Conservation (phyloP, 2,888 invertebrate species). For the Thecocarcelia acutangulata region DNA sequence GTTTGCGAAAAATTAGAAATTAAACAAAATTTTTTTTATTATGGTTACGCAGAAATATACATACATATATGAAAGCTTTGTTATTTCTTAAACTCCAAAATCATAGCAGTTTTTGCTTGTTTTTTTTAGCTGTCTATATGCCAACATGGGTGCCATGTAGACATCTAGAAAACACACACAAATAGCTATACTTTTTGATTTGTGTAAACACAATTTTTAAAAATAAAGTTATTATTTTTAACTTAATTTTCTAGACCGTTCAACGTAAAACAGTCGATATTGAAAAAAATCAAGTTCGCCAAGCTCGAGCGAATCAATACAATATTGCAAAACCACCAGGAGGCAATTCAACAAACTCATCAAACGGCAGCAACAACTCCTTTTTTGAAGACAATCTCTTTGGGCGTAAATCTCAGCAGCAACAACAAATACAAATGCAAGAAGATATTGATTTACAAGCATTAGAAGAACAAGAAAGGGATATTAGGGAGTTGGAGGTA, state of each 20-base stretch:
- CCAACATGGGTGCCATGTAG: no score
- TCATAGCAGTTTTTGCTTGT: no score
- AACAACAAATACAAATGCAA: conserved; percentile 86
- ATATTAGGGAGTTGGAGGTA: conserved; percentile 95
- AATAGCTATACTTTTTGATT: no score
- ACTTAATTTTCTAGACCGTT: conserved; percentile 83
- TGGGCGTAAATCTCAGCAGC: conserved; percentile 82
- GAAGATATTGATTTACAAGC: conserved; percentile 92
- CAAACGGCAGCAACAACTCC: conserved; percentile 75
- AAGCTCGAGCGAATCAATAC: conserved; percentile 85
- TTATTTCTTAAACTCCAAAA: no score
- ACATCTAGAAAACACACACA: no score
- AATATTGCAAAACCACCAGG: conserved; percentile 80
- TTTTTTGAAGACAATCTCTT: conserved; percentile 85
- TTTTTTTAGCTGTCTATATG: no score
- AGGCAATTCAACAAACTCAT: conserved; percentile 76
- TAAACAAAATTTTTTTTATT: no score
- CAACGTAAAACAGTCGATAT: conserved; percentile 94
- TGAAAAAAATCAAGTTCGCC: conserved; percentile 93
- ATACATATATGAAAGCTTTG: no score
- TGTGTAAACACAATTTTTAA: no score
- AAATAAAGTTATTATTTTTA: no score
- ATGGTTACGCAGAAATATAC: no score
- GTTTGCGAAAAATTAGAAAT: no score
- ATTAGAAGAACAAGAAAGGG: conserved; percentile 93